Conservation (phyloP, 2,113 vertebrate genomes). For the Xerus inauris region DNA sequence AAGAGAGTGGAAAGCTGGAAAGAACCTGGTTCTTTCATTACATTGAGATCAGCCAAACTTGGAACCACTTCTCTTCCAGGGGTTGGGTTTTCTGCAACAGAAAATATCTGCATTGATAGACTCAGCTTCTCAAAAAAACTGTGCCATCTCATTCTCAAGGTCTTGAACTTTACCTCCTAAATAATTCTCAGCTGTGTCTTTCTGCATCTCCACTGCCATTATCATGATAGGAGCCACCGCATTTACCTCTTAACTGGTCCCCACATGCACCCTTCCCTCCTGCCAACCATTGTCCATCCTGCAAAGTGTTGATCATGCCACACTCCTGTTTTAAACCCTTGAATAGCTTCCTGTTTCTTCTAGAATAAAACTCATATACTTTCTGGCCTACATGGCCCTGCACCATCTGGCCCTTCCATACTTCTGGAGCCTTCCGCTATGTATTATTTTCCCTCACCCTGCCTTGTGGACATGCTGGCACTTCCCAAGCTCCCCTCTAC, state of each 20-base stretch:
- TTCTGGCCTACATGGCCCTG: not conserved
- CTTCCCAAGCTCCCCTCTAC: not conserved
- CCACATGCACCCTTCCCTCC: not conserved
- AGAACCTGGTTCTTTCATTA: not conserved
- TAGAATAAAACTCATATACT: not conserved
- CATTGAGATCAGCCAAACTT: too few species aligned
- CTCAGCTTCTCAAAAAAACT: not conserved
- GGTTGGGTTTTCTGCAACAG: not conserved
- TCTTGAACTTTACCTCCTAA: not conserved
- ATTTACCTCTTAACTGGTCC: not conserved
- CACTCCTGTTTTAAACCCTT: not conserved
- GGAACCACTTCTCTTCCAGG: not conserved
- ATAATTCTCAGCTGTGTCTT: not conserved
- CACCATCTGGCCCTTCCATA: not conserved
- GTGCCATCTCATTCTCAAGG: not conserved
- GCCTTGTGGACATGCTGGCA: not conserved
- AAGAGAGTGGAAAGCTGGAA: not conserved
- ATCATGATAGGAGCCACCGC: fast-evolving
- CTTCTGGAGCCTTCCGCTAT: not conserved
- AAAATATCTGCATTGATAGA: not conserved
- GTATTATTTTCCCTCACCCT: not conserved
- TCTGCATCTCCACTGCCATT: not conserved
- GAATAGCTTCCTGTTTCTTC: not conserved
- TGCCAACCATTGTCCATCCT: not conserved
- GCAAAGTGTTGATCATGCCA: not conserved